phyloP scores from a whole-genome alignment of 2,888 invertebrate genomes.

The Xestoiulus laeticollis region DNA sequence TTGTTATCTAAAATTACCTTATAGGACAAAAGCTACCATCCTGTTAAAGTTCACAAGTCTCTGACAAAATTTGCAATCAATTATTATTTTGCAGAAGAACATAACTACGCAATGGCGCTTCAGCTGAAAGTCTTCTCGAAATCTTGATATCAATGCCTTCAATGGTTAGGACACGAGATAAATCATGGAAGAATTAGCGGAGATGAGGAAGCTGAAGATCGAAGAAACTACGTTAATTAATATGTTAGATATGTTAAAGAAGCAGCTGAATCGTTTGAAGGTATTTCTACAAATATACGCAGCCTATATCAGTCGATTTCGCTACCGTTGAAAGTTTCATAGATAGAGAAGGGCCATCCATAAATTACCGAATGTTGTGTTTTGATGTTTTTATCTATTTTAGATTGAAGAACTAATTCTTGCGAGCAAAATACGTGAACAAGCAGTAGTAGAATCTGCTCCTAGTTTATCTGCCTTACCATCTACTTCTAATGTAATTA shows the following conservation, averaged over 20 bases:
- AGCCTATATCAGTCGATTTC: too few relatives aligned
- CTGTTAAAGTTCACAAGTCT: too few relatives aligned
- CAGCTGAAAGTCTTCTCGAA: not conserved
- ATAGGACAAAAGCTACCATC: too few relatives aligned
- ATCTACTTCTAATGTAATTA: not conserved
- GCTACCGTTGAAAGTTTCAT: not conserved
- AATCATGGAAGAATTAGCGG: slow-evolving; percentile 13
- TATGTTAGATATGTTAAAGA: slow-evolving; percentile 10
- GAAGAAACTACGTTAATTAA: slow-evolving; percentile 34
- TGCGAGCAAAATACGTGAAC: not conserved
- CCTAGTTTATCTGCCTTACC: not conserved
- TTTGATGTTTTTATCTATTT: not conserved
- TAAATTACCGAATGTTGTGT: not conserved
- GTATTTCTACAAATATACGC: not conserved
- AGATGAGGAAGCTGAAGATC: slow-evolving; percentile 31
- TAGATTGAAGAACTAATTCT: not conserved
- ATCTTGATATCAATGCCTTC: too few relatives aligned
- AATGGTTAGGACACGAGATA: not conserved
- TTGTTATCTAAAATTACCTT: too few relatives aligned
- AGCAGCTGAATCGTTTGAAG: slow-evolving; percentile 45
- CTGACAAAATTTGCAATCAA: too few relatives aligned
- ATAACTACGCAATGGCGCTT: not conserved
- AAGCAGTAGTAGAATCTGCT: not conserved
- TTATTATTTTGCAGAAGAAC: not conserved
- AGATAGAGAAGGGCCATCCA: not conserved